phyloP scores from a whole-genome alignment of 2,113 vertebrate species.

The Vimba vimba region DNA sequence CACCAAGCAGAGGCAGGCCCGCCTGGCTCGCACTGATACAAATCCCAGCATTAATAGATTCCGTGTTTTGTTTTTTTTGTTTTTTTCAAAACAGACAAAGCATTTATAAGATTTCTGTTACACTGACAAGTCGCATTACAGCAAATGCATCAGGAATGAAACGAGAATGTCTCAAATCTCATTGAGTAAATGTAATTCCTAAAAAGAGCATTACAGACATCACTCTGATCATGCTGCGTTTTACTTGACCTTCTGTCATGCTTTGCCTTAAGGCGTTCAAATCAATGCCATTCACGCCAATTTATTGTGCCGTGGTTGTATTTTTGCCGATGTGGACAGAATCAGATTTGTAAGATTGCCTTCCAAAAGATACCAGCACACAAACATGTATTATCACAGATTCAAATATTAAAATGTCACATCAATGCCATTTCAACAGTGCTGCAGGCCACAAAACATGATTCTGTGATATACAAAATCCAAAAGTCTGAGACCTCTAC shows the following conservation, averaged over 20 bases:
- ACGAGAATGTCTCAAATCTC: not conserved
- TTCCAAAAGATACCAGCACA: slow-evolving; percentile 7
- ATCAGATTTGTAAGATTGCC: not conserved
- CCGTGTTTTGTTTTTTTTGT: not conserved
- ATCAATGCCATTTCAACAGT: slow-evolving; percentile 23
- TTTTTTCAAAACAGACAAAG: not conserved
- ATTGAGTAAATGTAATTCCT: slow-evolving; percentile 31
- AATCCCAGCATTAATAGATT: slow-evolving; percentile 28
- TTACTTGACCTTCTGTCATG: slow-evolving; percentile 15
- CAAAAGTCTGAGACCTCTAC: not conserved
- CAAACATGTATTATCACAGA: slow-evolving; percentile 7
- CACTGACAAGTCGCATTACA: not conserved
- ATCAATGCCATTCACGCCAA: not conserved
- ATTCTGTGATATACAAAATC: slow-evolving; percentile 4
- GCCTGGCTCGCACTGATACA: slow-evolving; percentile 17
- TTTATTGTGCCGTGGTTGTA: not conserved
- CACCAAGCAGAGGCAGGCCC: slow-evolving; percentile 8
- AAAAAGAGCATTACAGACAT: slow-evolving; percentile 11
- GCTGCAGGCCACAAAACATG: not conserved
- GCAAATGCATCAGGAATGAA: not conserved
- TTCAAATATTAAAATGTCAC: slow-evolving; percentile 3
- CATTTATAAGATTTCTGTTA: not conserved
- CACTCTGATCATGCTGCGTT: slow-evolving; percentile 23
- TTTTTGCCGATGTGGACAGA: not conserved
- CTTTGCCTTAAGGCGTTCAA: not conserved